Base-by-base conservation (phyloP, 2,797 vertebrate species). In the Danionella dracula region DNA sequence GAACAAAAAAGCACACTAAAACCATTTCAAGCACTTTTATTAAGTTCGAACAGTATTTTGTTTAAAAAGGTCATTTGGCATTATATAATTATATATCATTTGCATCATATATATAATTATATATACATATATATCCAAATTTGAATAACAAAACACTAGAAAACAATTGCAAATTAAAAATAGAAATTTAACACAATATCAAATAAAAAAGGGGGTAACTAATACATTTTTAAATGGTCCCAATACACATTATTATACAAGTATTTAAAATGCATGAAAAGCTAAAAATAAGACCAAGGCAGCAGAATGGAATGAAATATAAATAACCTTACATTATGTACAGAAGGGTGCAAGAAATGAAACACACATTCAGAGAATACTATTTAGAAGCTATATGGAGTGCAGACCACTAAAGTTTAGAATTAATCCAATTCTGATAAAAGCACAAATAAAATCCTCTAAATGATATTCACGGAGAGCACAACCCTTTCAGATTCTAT, bases 1-100 rank as follows among this genome's bases (percentile, higher is more conserved):
- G 23, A 27, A 27, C 6, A 27, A 66, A 12, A 45, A 65, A 49
- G 23, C 16, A 61, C 19, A 23, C 48, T 42, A 11, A 55, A 89
- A 87, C 3, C 89, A 90, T 88, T 79, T 89, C 86, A 91, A 90
- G 87, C 87, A 89, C 82, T 90, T 78, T 90, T 90, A 90, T 88
- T 90, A 88, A 76, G 82, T 83, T 85, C 83, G 77, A 86, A 91
- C 86, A 88, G 82, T 83, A 86, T 87, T 81, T 85, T 87, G 83
- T 81, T 89, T 88, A 88, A 79, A 90, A 89, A 90, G 85, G 87
- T 84, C 84, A 74, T 89, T 82, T 78, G 84, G 85, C 86, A 84
- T 88, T 84, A 87, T 89, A 90, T 90, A 90, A 90, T 88, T 89
- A 90, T 88, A 90, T 89, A 89, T 90, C 83, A 84, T 87, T 87